These are phyloP conservation scores for Iphiclides podalirius DNA, from an alignment of 2,888 invertebrate genomes.

Conservation along the genomic window DNA sequence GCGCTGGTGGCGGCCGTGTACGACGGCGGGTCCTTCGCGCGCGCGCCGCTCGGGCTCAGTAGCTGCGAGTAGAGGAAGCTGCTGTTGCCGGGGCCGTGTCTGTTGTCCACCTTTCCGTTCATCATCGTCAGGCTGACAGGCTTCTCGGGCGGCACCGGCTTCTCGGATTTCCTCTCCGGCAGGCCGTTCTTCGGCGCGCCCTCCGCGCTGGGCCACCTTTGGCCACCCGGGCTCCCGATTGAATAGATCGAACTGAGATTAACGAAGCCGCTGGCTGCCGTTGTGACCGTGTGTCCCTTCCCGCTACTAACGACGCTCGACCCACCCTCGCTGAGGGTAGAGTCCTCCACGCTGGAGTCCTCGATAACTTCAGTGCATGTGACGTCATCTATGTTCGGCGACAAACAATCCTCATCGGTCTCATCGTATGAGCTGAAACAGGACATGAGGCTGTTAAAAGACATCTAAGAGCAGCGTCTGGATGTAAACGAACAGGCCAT, in stretches of 20 bases:
- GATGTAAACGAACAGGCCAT: constrained; percentile 10
- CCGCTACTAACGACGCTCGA: constrained; percentile 33
- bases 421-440: constrained; percentile 85
- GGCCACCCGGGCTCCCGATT: constrained; percentile 54
- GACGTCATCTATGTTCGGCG: constrained; percentile 83
- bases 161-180: constrained; percentile 61
- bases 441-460: constrained; percentile 18
- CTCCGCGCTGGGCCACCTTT: constrained; percentile 46
- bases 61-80: constrained; percentile 73
- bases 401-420: constrained; percentile 84
- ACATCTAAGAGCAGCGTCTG: no score
- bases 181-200: constrained; percentile 46
- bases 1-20: constrained; percentile 61
- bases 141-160: constrained; percentile 72
- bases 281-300: constrained; percentile 32
- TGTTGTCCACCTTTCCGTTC: constrained; percentile 68
- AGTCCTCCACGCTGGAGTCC: constrained; percentile 71
- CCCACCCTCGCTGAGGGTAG: constrained; percentile 59
- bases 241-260: constrained; percentile 74
- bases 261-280: constrained; percentile 49
- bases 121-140: constrained; percentile 74
- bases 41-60: constrained; percentile 51
- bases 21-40: constrained; percentile 65
- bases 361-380: constrained; percentile 71
- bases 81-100: constrained; percentile 67